Evolutionary conservation across 1,140 invertebrate species (phyloP), one percentile per base, ranked within the genome.

Genomic region (Anadara kagoshimensis): DNA sequence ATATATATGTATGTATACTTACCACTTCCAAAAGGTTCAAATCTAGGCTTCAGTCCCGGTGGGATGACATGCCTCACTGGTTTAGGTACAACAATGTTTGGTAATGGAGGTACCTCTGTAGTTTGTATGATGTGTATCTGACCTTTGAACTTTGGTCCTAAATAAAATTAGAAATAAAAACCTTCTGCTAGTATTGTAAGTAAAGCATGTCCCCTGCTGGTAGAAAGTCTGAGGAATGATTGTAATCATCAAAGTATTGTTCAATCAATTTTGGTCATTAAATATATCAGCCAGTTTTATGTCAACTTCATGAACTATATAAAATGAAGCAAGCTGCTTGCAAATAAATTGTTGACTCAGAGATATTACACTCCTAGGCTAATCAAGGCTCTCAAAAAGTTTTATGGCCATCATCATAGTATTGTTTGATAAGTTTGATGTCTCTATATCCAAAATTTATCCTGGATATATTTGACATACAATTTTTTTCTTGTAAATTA

Each of bases 11-110:
- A 36, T 36, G 2, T 36, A 36, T 36, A 36, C 29, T 62, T 64
- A 64, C 62, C 62, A 36, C 45, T 51, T 18, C 62, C 62, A 64
- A 64, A 64, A n/a, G 62, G 62, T 41, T 64, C 47, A 64, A 64
- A 64, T 51, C 62, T 51, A 8, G 45, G 62, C 10, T n/a, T 36
- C 20, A 64, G 20, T 20, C 26, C 62, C 8, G 29, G 24, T 36
- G 62, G 62, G 20, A 64, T 53, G 7, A 20, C 20, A 41, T 64
- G 62, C 16, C 26, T 22, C 5, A 64, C 26, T 47, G 62, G 62
- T 64, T 64, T 29, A 51, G 47, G 62, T n/a, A 49, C 24, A 26
- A 22, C n/a, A 29, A 64, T 53, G 29, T 45, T 16, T 36, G 62
- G 62, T 11, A 64, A 49, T n/a, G n/a, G 8, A 51, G 62, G 62